Percentiles rank a stretch among this genome's conserved stretches.
phyloP scores from a whole-genome alignment of 2,113 vertebrate genomes.

The Leptobrachium leishanense region DNA sequence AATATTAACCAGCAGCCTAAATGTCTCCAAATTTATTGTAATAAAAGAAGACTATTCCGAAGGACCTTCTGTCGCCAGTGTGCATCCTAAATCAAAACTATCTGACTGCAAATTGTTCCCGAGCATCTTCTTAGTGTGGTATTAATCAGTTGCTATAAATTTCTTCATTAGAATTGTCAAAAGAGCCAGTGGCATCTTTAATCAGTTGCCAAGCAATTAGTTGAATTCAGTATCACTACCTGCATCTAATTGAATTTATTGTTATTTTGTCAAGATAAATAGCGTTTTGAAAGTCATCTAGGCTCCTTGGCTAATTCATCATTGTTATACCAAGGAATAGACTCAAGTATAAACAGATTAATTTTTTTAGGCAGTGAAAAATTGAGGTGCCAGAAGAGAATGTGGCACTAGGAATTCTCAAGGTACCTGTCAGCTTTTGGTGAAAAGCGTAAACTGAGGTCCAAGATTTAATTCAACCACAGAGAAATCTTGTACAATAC shows the following conservation, averaged over 20 bases:
- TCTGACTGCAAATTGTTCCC: conserved; percentile 41
- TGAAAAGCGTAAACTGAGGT: conserved; percentile 25
- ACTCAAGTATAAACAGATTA: conserved; percentile 48
- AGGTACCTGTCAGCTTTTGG: conserved; percentile 22
- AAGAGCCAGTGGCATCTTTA: conserved; percentile 43
- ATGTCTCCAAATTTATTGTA: conserved; percentile 36
- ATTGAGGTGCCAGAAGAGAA: conserved; percentile 36
- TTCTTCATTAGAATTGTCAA: conserved; percentile 48
- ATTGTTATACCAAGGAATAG: conserved; percentile 45
- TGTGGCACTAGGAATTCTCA: conserved; percentile 16
- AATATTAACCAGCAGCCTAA: conserved; percentile 30
- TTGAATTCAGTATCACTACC: conserved; percentile 39
- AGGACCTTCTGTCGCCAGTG: conserved; percentile 26
- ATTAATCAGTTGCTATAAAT: conserved; percentile 48
- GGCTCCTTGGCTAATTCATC: conserved; percentile 40
- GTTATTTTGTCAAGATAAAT: conserved; percentile 50
- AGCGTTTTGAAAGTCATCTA: conserved; percentile 48
- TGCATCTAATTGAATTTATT: conserved; percentile 48
- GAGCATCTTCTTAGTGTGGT: conserved; percentile 43
- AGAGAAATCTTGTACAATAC: conserved; percentile 1
- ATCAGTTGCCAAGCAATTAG: conserved; percentile 45
- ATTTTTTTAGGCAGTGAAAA: conserved; percentile 48
- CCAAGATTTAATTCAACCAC: conserved; percentile 21
- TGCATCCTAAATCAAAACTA: conserved; percentile 35
- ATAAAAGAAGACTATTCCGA: conserved; percentile 32